A percentile compares a stretch with the other conserved stretches of the same genome.
phyloP scores from a whole-genome alignment of 1,140 invertebrate species.

The Dufourea novaeangliae region DNA sequence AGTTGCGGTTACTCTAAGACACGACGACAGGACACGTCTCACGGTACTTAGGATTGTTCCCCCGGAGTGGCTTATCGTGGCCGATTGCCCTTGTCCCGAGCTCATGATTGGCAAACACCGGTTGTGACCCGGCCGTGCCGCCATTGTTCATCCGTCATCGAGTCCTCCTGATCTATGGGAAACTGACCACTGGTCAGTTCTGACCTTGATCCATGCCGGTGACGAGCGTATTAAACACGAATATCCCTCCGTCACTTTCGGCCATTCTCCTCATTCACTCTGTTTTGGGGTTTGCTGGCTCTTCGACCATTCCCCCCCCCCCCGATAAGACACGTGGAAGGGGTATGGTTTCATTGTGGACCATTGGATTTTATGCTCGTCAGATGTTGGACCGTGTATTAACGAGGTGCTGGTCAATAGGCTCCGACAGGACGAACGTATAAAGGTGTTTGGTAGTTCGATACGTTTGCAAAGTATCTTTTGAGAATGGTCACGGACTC shows the following conservation, averaged over 20 bases:
- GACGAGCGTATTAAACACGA: slow-evolving; percentile 65
- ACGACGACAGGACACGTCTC: slow-evolving; percentile 61
- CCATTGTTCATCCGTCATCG: slow-evolving; percentile 45
- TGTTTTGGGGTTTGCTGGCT: neutral
- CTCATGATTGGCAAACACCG: slow-evolving; percentile 57
- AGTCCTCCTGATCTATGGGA: slow-evolving; percentile 63
- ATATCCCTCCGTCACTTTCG: slow-evolving; percentile 44
- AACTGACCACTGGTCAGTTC: slow-evolving; percentile 72
- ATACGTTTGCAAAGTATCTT: no score
- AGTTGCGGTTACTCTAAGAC: slow-evolving; percentile 57
- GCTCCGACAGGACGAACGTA: neutral
- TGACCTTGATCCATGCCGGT: slow-evolving; percentile 54
- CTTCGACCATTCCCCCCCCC: slow-evolving; percentile 7
- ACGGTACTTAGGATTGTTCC: slow-evolving; percentile 73
- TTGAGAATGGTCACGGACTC: no score
- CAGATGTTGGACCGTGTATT: slow-evolving; percentile 4
- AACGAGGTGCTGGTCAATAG: neutral
- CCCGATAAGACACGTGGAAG: slow-evolving; percentile 16
- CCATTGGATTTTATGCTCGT: slow-evolving; percentile 44
- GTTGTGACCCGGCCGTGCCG: slow-evolving; percentile 5
- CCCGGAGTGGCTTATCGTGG: slow-evolving; percentile 61
- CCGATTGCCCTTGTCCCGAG: slow-evolving; percentile 54
- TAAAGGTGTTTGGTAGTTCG: neutral
- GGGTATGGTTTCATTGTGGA: slow-evolving; percentile 14
- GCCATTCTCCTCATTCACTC: slow-evolving; percentile 27